Evolutionary conservation across 1,140 invertebrate genomes (phyloP).

Genomic region (Drosophila grimshawi): DNA sequence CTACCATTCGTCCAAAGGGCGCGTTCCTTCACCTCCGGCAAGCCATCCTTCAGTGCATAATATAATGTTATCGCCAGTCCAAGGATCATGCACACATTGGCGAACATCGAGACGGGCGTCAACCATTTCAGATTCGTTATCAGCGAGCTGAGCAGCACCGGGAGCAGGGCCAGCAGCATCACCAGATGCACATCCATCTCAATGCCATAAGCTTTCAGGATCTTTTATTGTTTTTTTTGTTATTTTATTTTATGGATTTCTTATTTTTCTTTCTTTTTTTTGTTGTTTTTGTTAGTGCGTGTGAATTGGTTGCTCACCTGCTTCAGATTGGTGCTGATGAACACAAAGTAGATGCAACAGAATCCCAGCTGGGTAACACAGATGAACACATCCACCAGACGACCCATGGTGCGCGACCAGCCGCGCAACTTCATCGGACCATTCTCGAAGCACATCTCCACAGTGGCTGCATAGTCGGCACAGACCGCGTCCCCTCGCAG

Average conservation of each 20-base stretch:
- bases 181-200: constrained; percentile 87
- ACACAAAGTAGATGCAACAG: constrained; percentile 97
- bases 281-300: neutral
- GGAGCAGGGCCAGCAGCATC: constrained; percentile 89
- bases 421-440: constrained; percentile 88
- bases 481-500: constrained; percentile 84
- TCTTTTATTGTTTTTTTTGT: constrained; percentile 84
- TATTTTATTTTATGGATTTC: too few relatives aligned
- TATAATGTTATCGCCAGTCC: constrained; percentile 90
- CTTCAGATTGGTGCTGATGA: constrained; percentile 93
- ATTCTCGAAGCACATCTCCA: constrained; percentile 90
- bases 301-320: constrained; percentile 85
- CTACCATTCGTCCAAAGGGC: constrained; percentile 86
- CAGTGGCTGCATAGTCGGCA: constrained; percentile 92
- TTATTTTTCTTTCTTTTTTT: too few relatives aligned
- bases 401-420: constrained; percentile 87
- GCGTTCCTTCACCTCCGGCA: constrained; percentile 87
- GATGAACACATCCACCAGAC: constrained; percentile 91
- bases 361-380: constrained; percentile 97
- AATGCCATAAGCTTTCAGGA: constrained; percentile 87
- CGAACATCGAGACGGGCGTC: constrained; percentile 89
- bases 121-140: constrained; percentile 91
- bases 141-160: constrained; percentile 90
- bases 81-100: constrained; percentile 89
- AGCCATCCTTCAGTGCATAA: constrained; percentile 87